phyloP scores from a whole-genome alignment of 35 echinoderm and acorn worm genomes.

The Strongylocentrotus purpuratus region DNA sequence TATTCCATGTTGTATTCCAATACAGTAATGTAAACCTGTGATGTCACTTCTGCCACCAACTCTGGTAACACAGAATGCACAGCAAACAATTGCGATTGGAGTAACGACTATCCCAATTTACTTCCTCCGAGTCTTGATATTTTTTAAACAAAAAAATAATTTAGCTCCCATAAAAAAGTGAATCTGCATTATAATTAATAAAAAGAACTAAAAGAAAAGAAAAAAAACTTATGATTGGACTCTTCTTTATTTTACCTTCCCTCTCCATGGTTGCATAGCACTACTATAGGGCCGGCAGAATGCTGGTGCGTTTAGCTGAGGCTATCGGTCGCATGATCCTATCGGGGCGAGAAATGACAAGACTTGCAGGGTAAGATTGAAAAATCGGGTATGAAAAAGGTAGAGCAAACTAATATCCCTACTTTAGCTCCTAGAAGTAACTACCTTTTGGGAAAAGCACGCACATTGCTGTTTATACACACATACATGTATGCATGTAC shows the following conservation, averaged over 20 bases:
- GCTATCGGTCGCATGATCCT: conserved; percentile 86
- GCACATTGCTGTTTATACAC: neutral
- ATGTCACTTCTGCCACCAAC: no score
- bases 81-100: no score
- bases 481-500: neutral
- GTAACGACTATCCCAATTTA: no score
- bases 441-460: neutral
- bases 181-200: no score
- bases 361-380: conserved; percentile 87
- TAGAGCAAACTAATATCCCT: neutral
- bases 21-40: no score
- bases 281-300: conserved; percentile 90
- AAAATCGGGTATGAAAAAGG: neutral
- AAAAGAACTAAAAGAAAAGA: no score
- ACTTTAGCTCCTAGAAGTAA: neutral
- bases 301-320: conserved; percentile 88
- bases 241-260: neutral
- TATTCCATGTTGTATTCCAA: no score
- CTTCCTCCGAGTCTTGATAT: no score
- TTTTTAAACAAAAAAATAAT: no score
- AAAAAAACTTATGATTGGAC: neutral
- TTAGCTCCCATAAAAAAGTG: no score
- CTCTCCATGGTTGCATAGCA: conserved; percentile 39
- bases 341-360: conserved; percentile 86
- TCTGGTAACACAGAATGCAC: no score